Base-by-base conservation (phyloP, 1,140 invertebrate genomes). In the Elysia chlorotica region DNA sequence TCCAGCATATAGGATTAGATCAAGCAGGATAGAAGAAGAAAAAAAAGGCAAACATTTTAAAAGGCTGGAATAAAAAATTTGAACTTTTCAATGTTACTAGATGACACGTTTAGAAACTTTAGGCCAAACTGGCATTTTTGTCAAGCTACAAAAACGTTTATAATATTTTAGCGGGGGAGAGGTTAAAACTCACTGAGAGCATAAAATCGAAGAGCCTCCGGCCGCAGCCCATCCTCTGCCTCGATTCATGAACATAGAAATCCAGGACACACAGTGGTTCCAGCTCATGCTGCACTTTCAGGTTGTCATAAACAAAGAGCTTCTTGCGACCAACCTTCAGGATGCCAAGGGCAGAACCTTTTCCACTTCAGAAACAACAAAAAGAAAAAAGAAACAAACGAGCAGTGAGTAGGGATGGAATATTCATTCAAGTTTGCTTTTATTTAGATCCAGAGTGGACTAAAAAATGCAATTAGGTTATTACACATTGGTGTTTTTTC, bases 241-340 rank as follows among this genome's bases (percentile, higher is more conserved):
- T 75, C 30, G 83, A 85, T 73, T 88, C 87, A 72, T 86, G 85
- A 3, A 88, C 85, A 74, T 87, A 88, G 71, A 88, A 88, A 73
- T 88, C 87, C 0, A 88, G 79, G n/a, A 87, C 81, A 81, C 87
- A 88, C 21, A 87, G 65, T 14, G 87, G 86, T 23, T 81, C 79
- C 74, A 86, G 69, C 75, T 88, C 86, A 75, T 87, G 83, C 6
- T 83, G 81, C 1, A 73, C 48, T 41, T 83, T 83, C 17, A 79
- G 71, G 21, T 66, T 37, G 71, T 87, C 85, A 74, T 87, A 87
- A 19, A 88, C 82, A 84, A 87, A 88, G 35, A 88, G 74, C 62
- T 81, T 83, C 78, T 87, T 88, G 48, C 70, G 48, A 33, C 87
- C 87, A 35, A 87, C 79, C 74, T 87, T 87, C 31, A 88, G 59